Percentiles rank a stretch among this genome's conserved stretches.
Conservation (phyloP, 2,888 invertebrate genomes). For the Brachylomia viminalis region DNA sequence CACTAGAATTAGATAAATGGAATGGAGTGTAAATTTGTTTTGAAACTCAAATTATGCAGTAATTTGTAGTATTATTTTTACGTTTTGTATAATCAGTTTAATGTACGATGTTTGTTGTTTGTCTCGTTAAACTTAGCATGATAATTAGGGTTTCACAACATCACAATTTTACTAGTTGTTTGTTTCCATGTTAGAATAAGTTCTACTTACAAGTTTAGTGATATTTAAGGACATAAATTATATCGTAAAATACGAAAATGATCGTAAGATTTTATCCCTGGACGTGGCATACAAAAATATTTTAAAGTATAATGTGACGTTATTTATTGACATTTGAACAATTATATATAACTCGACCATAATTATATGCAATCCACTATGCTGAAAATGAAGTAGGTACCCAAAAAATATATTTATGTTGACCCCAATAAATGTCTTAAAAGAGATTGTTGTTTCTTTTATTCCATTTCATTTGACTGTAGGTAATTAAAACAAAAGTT, state of each 20-base stretch:
- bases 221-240: not conserved
- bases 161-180: constrained; percentile 24
- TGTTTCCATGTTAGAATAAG: constrained; percentile 32
- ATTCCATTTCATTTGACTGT: not conserved
- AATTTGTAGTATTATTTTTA: not conserved
- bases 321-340: constrained; percentile 24
- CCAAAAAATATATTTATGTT: constrained; percentile 29
- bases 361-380: constrained; percentile 13
- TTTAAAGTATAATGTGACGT: constrained; percentile 9
- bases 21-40: constrained; percentile 10
- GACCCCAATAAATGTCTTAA: constrained; percentile 45
- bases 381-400: constrained; percentile 29
- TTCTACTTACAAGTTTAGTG: constrained; percentile 1
- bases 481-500: constrained; percentile 20
- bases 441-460: constrained; percentile 13
- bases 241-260: not conserved
- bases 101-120: constrained; percentile 6
- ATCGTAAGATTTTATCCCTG: constrained; percentile 1
- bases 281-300: constrained; percentile 30
- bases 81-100: not conserved
- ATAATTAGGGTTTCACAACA: constrained; percentile 35
- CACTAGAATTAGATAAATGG: not conserved
- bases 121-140: constrained; percentile 10
- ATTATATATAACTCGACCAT: constrained; percentile 23
- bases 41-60: not conserved